A percentile compares a stretch with the other conserved stretches of the same genome.
phyloP scores from a whole-genome alignment of 2,888 invertebrate genomes.

The Euzetes globulus region DNA sequence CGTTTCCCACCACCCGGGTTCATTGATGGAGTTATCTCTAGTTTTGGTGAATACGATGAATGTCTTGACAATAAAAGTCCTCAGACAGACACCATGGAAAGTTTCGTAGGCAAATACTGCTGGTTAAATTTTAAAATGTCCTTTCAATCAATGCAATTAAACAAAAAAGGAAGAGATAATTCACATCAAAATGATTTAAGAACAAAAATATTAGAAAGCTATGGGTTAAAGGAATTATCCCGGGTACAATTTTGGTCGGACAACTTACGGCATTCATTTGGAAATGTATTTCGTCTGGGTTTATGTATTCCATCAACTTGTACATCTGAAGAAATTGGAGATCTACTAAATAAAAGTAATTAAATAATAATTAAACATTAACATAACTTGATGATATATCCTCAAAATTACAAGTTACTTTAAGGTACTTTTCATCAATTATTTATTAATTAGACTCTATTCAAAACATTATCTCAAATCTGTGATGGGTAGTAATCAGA shows the following conservation, averaged over 20 bases:
- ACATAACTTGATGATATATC: too few species aligned
- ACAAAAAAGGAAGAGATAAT: neutral
- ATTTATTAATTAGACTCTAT: too few species aligned
- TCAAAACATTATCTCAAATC: too few species aligned
- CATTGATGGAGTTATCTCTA: constrained; percentile 19
- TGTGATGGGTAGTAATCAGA: too few species aligned
- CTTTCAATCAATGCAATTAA: constrained; percentile 10
- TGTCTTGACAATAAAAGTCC: constrained; percentile 26
- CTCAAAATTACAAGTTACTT: too few species aligned
- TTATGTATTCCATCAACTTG: neutral
- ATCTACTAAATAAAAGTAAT: neutral
- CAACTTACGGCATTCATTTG: neutral
- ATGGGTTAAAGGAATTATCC: neutral
- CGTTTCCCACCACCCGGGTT: constrained; percentile 30
- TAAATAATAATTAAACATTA: too few species aligned
- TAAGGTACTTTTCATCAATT: too few species aligned
- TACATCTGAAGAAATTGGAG: neutral
- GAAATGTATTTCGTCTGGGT: neutral
- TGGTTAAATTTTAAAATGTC: constrained; percentile 24
- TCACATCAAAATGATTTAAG: neutral
- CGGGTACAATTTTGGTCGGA: neutral
- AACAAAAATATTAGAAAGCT: neutral
- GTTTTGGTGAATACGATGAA: constrained; percentile 35
- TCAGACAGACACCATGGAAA: neutral
- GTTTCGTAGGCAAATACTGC: constrained; percentile 26